phyloP scores from a whole-genome alignment of 2,888 invertebrate species.

The Athalia circularis region DNA sequence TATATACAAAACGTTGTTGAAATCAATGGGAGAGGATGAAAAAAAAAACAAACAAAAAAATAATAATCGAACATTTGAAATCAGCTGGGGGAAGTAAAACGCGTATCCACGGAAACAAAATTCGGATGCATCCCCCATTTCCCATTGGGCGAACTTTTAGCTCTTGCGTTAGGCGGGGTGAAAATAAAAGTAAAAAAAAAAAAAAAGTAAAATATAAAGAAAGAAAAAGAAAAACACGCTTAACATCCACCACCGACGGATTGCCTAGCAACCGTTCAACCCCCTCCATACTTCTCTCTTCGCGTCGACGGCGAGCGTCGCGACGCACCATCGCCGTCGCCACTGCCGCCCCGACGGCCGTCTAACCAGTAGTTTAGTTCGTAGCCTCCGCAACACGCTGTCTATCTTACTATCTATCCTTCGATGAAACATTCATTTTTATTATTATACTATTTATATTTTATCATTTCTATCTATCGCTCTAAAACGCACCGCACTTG shows the following conservation, averaged over 20 bases:
- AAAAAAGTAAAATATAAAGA: not conserved
- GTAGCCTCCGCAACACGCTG: slow-evolving; percentile 62
- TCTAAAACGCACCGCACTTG: no score
- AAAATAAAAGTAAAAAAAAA: not conserved
- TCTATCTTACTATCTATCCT: slow-evolving; percentile 49
- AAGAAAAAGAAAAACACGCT: not conserved
- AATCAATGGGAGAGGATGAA: no score
- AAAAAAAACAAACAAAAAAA: no score
- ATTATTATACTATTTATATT: slow-evolving; percentile 2
- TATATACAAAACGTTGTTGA: no score
- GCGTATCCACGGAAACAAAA: no score
- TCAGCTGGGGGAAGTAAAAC: no score
- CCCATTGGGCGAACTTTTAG: no score
- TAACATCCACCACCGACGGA: not conserved
- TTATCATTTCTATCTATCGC: not conserved
- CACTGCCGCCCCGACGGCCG: slow-evolving; percentile 58
- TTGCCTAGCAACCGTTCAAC: slow-evolving; percentile 34
- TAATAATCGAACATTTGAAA: no score
- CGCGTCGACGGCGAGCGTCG: slow-evolving; percentile 41
- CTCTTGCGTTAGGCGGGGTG: not conserved
- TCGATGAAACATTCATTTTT: slow-evolving; percentile 20
- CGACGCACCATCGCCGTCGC: slow-evolving; percentile 50
- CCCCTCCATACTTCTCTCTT: slow-evolving; percentile 7
- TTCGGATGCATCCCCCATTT: no score
- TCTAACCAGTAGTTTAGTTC: slow-evolving; percentile 65